Conservation (phyloP, 2,888 invertebrate species). For the Caenorhabditis drosophilae region DNA sequence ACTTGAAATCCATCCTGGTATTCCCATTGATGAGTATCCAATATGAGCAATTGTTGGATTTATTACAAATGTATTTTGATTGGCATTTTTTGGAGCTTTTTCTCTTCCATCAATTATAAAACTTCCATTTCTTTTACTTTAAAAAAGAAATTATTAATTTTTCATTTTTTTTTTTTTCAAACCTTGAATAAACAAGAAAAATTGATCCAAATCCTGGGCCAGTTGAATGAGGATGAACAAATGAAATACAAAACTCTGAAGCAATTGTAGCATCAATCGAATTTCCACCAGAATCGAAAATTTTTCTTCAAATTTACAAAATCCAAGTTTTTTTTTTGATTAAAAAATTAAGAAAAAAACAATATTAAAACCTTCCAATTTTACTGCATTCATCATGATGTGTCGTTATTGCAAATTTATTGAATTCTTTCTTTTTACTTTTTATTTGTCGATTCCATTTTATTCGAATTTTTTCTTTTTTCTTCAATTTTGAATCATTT, state of each 20-base stretch:
- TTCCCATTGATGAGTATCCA: constrained; percentile 45
- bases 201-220: constrained; percentile 42
- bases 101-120: constrained; percentile 35
- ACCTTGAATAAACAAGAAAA: constrained; percentile 35
- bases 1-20: constrained; percentile 39
- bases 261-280: constrained; percentile 37
- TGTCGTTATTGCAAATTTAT: constrained; percentile 16
- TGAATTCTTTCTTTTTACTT: not conserved
- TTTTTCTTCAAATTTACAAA: constrained; percentile 38
- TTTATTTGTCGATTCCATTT: constrained; percentile 1
- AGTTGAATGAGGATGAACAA: constrained; percentile 40
- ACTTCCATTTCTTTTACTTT: constrained; percentile 29
- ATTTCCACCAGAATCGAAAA: constrained; percentile 35
- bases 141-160: constrained; percentile 3
- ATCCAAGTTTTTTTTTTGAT: not conserved
- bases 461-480: not conserved
- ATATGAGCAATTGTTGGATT: constrained; percentile 38
- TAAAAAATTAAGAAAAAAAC: not conserved
- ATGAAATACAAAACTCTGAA: constrained; percentile 41
- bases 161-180: no score
- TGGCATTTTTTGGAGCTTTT: constrained; percentile 33
- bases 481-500: not conserved
- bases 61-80: constrained; percentile 36
- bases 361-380: constrained; percentile 26
- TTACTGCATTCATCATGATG: constrained; percentile 34